Evolutionary conservation across 2,113 vertebrate genomes (phyloP).

Genomic region (Cavia aperea): DNA sequence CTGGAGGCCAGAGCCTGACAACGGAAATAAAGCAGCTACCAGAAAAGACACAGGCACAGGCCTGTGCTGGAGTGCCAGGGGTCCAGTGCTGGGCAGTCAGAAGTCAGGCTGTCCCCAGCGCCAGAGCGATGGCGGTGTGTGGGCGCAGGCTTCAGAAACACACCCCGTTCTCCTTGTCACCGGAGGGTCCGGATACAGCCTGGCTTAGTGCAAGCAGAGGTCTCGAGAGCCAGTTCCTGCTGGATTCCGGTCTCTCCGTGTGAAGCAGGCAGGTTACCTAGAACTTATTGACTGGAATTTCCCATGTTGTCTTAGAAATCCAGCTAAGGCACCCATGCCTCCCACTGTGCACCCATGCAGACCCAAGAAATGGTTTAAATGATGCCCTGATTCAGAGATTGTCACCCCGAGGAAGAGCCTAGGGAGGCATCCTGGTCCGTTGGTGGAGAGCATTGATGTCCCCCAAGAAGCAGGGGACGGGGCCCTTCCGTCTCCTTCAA

Average conservation of each 20-base stretch:
- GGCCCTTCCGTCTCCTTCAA: background rate
- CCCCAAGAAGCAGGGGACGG: background rate
- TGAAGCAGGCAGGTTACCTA: background rate
- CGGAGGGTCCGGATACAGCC: background rate
- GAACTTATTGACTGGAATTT: background rate
- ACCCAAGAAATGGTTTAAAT: background rate
- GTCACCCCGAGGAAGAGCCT: background rate
- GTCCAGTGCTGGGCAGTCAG: slow-evolving; percentile 30
- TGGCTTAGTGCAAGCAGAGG: background rate
- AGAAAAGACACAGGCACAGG: slow-evolving; percentile 51
- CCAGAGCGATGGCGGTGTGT: background rate
- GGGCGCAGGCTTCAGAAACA: background rate
- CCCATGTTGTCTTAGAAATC: background rate
- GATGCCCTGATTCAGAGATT: background rate
- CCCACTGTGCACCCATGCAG: background rate
- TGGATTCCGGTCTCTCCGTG: background rate
- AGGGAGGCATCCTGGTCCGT: background rate
- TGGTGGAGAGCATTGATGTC: background rate
- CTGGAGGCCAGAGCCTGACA: slow-evolving; percentile 50
- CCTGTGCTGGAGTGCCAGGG: slow-evolving; percentile 12
- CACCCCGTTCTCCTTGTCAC: background rate
- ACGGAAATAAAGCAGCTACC: slow-evolving; percentile 44
- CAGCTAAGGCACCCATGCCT: background rate
- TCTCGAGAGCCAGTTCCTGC: background rate
- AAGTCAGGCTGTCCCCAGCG: slow-evolving; percentile 23